Evolutionary conservation across 2,888 invertebrate species (phyloP).

Genomic region (Nomada goodeniana): DNA sequence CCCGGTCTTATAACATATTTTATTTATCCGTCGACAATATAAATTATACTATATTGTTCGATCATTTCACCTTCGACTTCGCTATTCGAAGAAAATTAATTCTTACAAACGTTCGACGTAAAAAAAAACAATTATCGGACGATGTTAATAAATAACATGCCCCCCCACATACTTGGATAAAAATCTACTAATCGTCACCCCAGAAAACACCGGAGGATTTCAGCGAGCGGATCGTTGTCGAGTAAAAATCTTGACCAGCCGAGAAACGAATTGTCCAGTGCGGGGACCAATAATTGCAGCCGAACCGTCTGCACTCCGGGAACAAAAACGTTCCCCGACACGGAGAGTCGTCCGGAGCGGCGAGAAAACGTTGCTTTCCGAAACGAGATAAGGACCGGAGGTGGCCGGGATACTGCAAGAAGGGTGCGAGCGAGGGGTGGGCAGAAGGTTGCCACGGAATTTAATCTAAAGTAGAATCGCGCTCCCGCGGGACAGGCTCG

Average conservation of each 20-base stretch:
- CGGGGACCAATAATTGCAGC: slow-evolving; percentile 62
- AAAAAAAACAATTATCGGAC: no score
- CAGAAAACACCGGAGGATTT: no score
- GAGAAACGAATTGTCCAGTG: slow-evolving; percentile 27
- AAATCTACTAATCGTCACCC: no score
- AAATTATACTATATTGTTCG: no score
- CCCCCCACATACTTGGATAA: no score
- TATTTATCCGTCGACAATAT: no score
- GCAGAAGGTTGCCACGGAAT: slow-evolving; percentile 73
- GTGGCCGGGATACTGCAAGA: neutral
- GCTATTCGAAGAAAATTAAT: no score
- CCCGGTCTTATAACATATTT: no score
- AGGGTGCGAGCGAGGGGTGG: slow-evolving; percentile 12
- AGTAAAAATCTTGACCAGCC: slow-evolving; percentile 33
- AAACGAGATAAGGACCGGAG: slow-evolving; percentile 62
- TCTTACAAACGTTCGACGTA: no score
- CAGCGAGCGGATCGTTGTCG: slow-evolving; percentile 27
- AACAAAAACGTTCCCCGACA: slow-evolving; percentile 37
- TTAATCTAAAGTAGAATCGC: slow-evolving; percentile 81
- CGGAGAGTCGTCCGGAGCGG: slow-evolving; percentile 41
- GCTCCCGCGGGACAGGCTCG: slow-evolving; percentile 66
- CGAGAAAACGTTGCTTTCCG: slow-evolving; percentile 65
- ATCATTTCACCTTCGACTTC: no score
- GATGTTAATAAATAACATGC: no score
- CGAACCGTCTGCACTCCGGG: slow-evolving; percentile 57